Base-by-base conservation (phyloP, 2,888 invertebrate genomes). In the Heliconius aoede region DNA sequence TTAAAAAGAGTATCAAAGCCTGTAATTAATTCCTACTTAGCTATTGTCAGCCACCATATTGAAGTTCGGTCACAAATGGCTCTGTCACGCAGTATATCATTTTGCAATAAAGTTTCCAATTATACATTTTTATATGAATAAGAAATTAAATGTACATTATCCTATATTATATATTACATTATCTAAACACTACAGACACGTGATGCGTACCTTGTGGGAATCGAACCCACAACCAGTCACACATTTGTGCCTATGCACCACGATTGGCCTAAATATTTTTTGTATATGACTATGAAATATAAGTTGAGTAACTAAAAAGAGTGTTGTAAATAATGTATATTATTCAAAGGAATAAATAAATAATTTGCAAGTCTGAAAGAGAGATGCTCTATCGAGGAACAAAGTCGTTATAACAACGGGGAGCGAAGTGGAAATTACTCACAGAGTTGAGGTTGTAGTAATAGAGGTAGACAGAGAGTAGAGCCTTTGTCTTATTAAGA, bases 1-100 rank as follows among this genome's bases (percentile, higher is more conserved):
- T 76, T 68, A 79, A 79, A 67, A 72, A 74, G 61, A 62, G 67
- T 36, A 64, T 71, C 77, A 68, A 72, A 32, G 71, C 73, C 24
- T 55, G 24, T 76, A 74, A 74, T 60, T 68, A 68, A 68, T 68
- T 58, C 74, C 40, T 74, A 68, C 46, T 74, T 68, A 74, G 58
- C 58, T 74, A 58, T 74, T 74, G 67, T 36, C 73, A 36, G 46
- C 36, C 26, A 28, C 67, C 36, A 40, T 60, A 28, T 40, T 40
- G 36, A 46, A n/a, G 5, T 46, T 46, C 46, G 40, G 28, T 28
- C 7, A 9, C 4, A 61, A 61, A 72, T 72, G 21, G 28, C 72
- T 61, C n/a, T 61, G 11, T 40, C 61, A 40, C 2, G 18, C 18
- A 40, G 15, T 46, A 21, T 62, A 32, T 9, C 21, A 62, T 18